These are phyloP conservation scores for Scaptomyza parva DNA, from an alignment of 2,888 invertebrate genomes.

Conservation along the genomic window DNA sequence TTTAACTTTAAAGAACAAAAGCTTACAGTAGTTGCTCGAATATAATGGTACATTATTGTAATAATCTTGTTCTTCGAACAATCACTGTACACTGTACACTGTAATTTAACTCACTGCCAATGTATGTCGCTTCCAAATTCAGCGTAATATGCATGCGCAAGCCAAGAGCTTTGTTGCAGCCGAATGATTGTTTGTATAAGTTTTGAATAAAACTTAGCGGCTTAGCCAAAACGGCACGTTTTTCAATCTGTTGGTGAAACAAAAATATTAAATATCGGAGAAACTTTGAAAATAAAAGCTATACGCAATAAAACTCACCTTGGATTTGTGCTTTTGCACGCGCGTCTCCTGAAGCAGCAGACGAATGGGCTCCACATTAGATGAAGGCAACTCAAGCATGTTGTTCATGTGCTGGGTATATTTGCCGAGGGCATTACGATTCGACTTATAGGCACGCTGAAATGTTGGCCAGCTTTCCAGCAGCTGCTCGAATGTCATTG, in stretches of 20 bases:
- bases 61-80: neutral
- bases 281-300: neutral
- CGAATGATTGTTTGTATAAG: conserved; percentile 74
- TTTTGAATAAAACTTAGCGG: conserved; percentile 42
- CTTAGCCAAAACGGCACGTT: neutral
- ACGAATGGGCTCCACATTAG: conserved; percentile 74
- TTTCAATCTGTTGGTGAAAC: conserved; percentile 4
- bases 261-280: neutral
- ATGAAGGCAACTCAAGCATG: conserved; percentile 49
- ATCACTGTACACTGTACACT: neutral
- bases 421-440: conserved; percentile 13
- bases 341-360: conserved; percentile 67
- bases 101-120: conserved; percentile 68
- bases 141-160: conserved; percentile 80
- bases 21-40: neutral
- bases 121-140: conserved; percentile 80
- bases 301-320: conserved; percentile 14
- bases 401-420: conserved; percentile 47
- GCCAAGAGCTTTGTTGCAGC: conserved; percentile 64
- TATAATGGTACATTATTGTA: neutral
- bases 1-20: neutral
- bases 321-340: conserved; percentile 7
- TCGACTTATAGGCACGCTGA: conserved; percentile 3
- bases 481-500: conserved; percentile 73
- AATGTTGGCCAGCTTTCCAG: conserved; percentile 65